Evolutionary conservation across 2,888 invertebrate genomes (phyloP).

Genomic region (Synanthedon myopaeformis): DNA sequence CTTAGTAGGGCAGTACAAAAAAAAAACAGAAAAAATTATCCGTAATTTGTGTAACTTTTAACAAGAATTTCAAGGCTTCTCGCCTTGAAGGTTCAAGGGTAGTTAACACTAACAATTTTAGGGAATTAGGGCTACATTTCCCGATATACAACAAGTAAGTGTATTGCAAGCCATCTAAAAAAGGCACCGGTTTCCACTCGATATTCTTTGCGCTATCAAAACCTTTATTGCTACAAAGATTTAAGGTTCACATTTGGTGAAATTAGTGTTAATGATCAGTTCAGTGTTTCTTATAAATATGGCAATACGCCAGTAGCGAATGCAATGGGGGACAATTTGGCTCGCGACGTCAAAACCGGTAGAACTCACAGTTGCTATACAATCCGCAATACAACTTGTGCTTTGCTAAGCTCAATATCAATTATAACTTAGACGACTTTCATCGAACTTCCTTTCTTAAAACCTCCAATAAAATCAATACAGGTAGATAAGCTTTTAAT

Average conservation of each 20-base stretch:
- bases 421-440: too few species aligned
- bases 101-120: neutral
- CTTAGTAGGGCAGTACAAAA: too few species aligned
- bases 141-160: neutral
- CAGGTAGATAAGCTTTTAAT: too few species aligned
- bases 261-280: neutral
- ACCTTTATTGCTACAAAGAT: neutral
- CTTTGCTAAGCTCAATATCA: neutral
- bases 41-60: too few species aligned
- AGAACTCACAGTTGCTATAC: neutral
- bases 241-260: neutral
- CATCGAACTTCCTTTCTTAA: too few species aligned
- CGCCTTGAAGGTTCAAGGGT: too few species aligned
- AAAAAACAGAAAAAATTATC: too few species aligned
- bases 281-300: conserved; percentile 7
- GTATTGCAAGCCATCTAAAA: neutral
- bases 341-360: neutral
- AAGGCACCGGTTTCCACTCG: neutral
- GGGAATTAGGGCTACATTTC: neutral
- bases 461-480: too few species aligned
- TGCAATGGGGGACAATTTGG: conserved; percentile 4
- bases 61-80: too few species aligned
- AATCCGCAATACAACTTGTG: neutral
- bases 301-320: conserved; percentile 16
- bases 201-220: neutral